Evolutionary conservation across 2,888 invertebrate species (phyloP).

Genomic region (Epistrophella euchroma): DNA sequence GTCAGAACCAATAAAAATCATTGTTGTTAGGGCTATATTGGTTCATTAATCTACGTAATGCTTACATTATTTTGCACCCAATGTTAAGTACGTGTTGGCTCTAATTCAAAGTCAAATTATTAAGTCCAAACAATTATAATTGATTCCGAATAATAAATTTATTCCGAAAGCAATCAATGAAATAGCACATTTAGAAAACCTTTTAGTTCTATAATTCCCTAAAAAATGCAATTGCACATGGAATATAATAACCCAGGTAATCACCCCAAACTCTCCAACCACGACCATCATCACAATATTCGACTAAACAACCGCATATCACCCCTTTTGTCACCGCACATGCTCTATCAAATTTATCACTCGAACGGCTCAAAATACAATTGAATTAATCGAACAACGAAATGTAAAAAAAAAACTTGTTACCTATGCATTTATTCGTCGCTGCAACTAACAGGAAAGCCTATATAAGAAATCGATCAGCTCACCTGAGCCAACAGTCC

Average conservation of each 20-base stretch:
- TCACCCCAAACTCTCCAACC: conserved; percentile 43
- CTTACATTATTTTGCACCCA: conserved; percentile 15
- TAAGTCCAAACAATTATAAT: conserved; percentile 60
- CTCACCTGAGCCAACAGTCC: conserved; percentile 64
- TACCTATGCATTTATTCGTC: conserved; percentile 72
- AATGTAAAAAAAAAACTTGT: conserved; percentile 53
- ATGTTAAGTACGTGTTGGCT: conserved; percentile 27
- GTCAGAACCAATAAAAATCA: background rate
- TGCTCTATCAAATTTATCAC: conserved; percentile 15
- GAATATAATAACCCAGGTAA: conserved; percentile 38
- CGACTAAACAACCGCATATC: conserved; percentile 24
- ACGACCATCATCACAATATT: conserved; percentile 35
- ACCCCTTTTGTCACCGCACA: conserved; percentile 11
- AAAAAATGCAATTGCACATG: conserved; percentile 50
- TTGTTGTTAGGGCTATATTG: background rate
- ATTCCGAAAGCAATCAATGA: conserved; percentile 51
- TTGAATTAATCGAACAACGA: conserved; percentile 43
- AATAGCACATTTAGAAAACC: conserved; percentile 29
- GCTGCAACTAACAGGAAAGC: conserved; percentile 66
- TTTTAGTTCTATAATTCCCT: conserved; percentile 10
- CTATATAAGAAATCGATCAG: conserved; percentile 75
- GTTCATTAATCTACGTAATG: conserved; percentile 2
- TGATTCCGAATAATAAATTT: conserved; percentile 44
- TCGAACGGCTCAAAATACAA: conserved; percentile 38
- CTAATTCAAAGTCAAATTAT: conserved; percentile 50